Conservation (phyloP, 2,113 vertebrate species). For the Corvus hawaiiensis region DNA sequence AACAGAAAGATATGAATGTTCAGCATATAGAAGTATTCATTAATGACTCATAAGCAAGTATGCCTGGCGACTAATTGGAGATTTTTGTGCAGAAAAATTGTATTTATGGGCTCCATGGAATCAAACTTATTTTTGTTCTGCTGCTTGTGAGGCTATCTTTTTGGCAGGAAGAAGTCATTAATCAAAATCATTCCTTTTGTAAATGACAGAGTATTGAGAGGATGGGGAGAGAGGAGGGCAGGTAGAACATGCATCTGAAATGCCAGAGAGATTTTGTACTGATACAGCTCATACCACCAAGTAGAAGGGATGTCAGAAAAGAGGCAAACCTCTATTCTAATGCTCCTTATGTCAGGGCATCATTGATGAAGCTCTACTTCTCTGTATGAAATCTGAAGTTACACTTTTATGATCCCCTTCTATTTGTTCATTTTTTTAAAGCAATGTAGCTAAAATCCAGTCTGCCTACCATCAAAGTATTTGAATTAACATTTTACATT, state of each 20-base stretch:
- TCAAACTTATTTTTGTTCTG: constrained; percentile 30
- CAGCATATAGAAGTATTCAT: constrained; percentile 43
- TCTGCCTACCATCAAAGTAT: background rate
- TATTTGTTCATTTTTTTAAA: background rate
- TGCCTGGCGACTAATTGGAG: constrained; percentile 40
- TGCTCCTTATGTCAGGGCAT: background rate
- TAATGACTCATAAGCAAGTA: constrained; percentile 53
- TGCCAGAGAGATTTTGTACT: background rate
- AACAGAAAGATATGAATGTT: constrained; percentile 55
- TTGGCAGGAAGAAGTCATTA: constrained; percentile 39
- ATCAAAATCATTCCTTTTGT: constrained; percentile 40
- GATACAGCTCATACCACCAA: background rate
- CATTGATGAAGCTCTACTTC: background rate
- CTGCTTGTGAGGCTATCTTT: background rate
- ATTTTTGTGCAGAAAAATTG: constrained; percentile 29
- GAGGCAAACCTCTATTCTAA: background rate
- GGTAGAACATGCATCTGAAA: constrained; percentile 26
- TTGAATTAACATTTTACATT: background rate
- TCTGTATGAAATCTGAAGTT: background rate
- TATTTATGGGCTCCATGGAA: background rate
- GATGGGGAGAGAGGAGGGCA: background rate
- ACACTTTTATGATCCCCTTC: background rate
- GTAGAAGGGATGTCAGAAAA: background rate
- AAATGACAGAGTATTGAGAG: background rate
- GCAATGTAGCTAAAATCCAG: background rate